phyloP scores from a whole-genome alignment of 2,113 vertebrate genomes.

The Oostethus manadensis region DNA sequence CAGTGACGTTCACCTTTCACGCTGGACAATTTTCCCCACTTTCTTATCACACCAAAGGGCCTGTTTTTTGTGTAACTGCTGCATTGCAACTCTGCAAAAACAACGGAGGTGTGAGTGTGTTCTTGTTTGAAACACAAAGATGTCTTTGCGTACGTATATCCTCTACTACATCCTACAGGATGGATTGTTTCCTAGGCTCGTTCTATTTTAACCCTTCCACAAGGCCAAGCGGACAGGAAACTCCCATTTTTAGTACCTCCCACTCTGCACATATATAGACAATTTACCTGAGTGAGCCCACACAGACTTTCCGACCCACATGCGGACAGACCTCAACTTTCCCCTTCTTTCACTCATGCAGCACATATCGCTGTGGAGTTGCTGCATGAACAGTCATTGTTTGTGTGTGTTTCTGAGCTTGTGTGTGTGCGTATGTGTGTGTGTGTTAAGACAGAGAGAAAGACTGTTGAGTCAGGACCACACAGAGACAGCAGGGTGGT shows the following conservation, averaged over 20 bases:
- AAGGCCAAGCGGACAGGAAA: conserved; percentile 32
- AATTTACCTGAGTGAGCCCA: conserved; percentile 25
- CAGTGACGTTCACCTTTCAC: conserved; percentile 44
- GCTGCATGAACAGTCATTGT: conserved; percentile 15
- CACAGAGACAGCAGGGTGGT: conserved; percentile 49
- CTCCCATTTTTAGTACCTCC: conserved; percentile 26
- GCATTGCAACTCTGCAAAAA: background rate
- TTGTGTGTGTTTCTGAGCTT: conserved; percentile 5
- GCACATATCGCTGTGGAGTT: conserved; percentile 19
- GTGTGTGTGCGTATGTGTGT: conserved; percentile 3
- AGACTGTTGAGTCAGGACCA: conserved; percentile 54
- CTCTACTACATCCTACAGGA: conserved; percentile 51
- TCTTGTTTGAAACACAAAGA: background rate
- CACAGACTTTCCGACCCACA: conserved; percentile 20
- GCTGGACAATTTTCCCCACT: conserved; percentile 42
- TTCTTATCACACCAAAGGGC: conserved; percentile 10
- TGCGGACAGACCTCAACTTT: conserved; percentile 28
- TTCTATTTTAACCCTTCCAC: conserved; percentile 63
- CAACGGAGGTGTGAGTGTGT: conserved; percentile 7
- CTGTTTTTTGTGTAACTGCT: conserved; percentile 13
- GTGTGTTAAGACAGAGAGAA: background rate
- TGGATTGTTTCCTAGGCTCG: conserved; percentile 56
- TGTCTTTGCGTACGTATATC: conserved; percentile 5
- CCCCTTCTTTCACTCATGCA: conserved; percentile 16
- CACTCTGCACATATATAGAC: conserved; percentile 13